Evolutionary conservation across 2,888 invertebrate species (phyloP).

Genomic region (Amblyjoppa fuscipennis): DNA sequence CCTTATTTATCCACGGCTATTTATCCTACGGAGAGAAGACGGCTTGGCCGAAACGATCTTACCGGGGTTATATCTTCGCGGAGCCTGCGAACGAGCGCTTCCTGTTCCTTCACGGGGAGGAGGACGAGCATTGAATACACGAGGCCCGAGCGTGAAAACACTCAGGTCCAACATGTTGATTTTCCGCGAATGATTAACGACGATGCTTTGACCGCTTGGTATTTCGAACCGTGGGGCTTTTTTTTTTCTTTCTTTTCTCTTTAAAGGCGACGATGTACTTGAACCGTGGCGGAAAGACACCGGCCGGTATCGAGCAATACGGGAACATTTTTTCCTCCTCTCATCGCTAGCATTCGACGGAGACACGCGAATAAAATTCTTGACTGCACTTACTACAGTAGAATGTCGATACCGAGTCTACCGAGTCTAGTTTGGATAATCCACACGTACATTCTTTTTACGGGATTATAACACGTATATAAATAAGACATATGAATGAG

Average conservation of each 20-base stretch:
- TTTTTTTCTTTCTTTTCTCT: not conserved
- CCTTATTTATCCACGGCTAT: constrained; percentile 63
- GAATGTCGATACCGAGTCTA: too few species aligned
- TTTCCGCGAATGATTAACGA: constrained; percentile 57
- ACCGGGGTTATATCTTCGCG: constrained; percentile 13
- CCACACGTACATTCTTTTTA: too few species aligned
- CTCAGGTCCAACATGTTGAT: constrained; percentile 50
- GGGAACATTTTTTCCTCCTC: too few species aligned
- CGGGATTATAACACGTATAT: too few species aligned
- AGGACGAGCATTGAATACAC: constrained; percentile 4
- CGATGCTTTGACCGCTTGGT: constrained; percentile 16
- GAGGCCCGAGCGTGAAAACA: constrained; percentile 40
- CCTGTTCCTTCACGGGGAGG: constrained; percentile 12
- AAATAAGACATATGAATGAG: too few species aligned
- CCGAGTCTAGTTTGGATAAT: too few species aligned
- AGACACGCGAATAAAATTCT: too few species aligned
- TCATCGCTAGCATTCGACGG: too few species aligned
- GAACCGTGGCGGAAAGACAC: too few species aligned
- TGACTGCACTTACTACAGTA: too few species aligned
- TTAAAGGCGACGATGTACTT: too few species aligned
- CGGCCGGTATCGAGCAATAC: too few species aligned
- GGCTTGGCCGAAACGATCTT: constrained; percentile 46
- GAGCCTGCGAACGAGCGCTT: constrained; percentile 24
- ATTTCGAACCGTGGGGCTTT: constrained; percentile 17
- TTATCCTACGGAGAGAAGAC: constrained; percentile 58